These are phyloP conservation scores for Neoniphon sammara DNA, from an alignment of 2,797 vertebrate species.

Conservation along the genomic window DNA sequence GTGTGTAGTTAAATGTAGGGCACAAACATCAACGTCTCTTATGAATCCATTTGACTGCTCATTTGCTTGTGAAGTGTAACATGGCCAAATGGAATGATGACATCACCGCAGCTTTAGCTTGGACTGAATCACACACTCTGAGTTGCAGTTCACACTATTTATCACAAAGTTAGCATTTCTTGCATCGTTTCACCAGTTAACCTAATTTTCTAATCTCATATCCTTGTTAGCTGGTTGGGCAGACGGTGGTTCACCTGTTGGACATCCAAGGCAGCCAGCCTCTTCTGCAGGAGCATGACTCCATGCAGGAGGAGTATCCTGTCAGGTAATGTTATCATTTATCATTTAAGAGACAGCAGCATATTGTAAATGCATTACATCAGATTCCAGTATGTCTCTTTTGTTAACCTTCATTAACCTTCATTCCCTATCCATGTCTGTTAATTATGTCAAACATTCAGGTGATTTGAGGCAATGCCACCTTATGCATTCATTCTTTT, in stretches of 20 bases:
- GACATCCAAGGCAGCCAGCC: conserved; percentile 36
- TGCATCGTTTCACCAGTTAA: neutral
- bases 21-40: too few relatives aligned
- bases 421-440: neutral
- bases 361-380: neutral
- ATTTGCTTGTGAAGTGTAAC: too few relatives aligned
- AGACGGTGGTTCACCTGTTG: conserved; percentile 37
- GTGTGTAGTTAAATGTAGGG: neutral
- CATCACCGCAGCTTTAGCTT: neutral
- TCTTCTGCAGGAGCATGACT: conserved; percentile 2
- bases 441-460: neutral
- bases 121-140: neutral
- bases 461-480: neutral
- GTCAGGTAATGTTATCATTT: conserved; percentile 51
- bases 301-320: conserved; percentile 23
- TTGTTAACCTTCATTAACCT: neutral
- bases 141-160: neutral
- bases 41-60: too few relatives aligned
- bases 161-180: neutral
- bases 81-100: too few relatives aligned
- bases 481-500: neutral
- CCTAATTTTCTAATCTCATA: neutral
- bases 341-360: neutral
- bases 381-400: neutral
- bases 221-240: conserved; percentile 42